Conservation (phyloP, 2,797 vertebrate genomes). For the Anabacerthia variegaticeps region DNA sequence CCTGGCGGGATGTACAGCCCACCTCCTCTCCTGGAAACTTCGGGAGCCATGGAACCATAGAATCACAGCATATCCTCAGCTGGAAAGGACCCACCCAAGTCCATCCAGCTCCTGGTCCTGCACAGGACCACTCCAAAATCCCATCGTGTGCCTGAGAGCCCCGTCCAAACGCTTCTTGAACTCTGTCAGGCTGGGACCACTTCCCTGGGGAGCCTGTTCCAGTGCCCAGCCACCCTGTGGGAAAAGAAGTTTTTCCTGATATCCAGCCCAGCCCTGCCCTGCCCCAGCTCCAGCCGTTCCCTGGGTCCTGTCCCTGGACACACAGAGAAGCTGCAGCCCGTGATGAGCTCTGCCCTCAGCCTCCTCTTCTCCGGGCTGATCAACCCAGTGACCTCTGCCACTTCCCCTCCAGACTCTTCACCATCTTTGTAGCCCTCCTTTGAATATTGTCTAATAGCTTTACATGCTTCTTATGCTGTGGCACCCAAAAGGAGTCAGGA, state of each 20-base stretch:
- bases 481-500: not conserved
- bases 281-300: not conserved
- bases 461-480: rapidly evolving
- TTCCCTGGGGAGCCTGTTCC: not conserved
- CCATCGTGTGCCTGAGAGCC: rapidly evolving
- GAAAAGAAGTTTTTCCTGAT: not conserved
- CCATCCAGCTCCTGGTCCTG: not conserved
- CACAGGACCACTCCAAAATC: not conserved
- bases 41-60: rapidly evolving
- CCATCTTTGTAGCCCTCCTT: not conserved
- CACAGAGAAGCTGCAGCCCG: not conserved
- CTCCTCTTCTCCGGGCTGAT: not conserved
- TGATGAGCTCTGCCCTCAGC: not conserved
- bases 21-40: rapidly evolving
- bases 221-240: rapidly evolving
- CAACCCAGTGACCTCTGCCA: not conserved
- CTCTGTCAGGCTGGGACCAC: not conserved
- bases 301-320: not conserved
- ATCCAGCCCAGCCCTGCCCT: not conserved
- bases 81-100: rapidly evolving
- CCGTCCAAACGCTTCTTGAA: not conserved
- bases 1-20: not conserved
- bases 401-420: not conserved
- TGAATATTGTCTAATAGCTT: not conserved
- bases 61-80: rapidly evolving